Evolutionary conservation across 2,888 invertebrate species (phyloP).

Genomic region (Bibio marci): DNA sequence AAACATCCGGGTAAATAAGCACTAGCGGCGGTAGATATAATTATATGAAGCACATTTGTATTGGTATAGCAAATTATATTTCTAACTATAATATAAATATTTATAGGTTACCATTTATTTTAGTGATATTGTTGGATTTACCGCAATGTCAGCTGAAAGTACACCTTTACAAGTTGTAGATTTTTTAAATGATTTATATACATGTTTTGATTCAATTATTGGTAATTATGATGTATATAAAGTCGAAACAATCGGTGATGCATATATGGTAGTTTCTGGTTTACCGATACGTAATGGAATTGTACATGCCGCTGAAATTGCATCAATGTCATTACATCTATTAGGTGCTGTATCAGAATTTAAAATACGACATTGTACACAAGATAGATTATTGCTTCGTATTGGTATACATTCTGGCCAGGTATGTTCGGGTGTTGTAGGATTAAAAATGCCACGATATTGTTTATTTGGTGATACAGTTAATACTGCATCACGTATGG

Average conservation of each 20-base stretch:
- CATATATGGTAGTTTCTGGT: conserved; percentile 85
- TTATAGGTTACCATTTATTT: conserved; percentile 62
- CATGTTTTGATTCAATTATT: conserved; percentile 85
- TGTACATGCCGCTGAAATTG: conserved; percentile 83
- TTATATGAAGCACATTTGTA: conserved; percentile 7
- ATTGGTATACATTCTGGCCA: conserved; percentile 88
- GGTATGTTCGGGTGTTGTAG: conserved; percentile 84
- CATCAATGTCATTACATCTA: conserved; percentile 80
- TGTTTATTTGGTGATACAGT: conserved; percentile 88
- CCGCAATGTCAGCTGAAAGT: conserved; percentile 81
- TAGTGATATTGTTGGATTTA: conserved; percentile 89
- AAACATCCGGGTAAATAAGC: too few species aligned
- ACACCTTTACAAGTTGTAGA: conserved; percentile 83
- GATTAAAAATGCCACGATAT: conserved; percentile 83
- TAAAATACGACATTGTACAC: conserved; percentile 72
- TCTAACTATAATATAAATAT: background rate
- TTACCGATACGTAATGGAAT: conserved; percentile 78
- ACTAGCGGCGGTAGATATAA: too few species aligned
- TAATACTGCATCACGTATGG: conserved; percentile 77
- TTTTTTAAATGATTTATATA: conserved; percentile 85
- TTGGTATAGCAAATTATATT: background rate
- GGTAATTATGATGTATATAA: conserved; percentile 88
- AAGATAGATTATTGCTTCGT: conserved; percentile 64
- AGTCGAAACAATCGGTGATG: conserved; percentile 83
- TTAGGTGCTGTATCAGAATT: conserved; percentile 71